Evolutionary conservation across 1,140 invertebrate species (phyloP), one percentile per base, ranked within the genome.

Genomic region (Homalodisca vitripennis): DNA sequence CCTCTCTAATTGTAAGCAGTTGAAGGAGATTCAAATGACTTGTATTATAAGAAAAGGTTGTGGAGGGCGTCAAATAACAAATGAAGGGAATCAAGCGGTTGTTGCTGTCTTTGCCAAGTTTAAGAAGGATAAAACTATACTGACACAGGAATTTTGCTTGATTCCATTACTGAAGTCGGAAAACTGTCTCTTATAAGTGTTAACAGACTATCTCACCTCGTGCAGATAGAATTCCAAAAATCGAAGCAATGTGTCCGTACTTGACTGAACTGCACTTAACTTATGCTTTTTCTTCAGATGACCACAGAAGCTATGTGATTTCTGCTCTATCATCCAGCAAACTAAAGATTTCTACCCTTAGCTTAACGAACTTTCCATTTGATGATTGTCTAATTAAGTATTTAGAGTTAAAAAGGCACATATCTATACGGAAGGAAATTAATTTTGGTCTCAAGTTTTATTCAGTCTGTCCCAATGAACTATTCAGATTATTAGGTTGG

Each of bases 331-430:
- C 55, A 13, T 27, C 22, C 14, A 60, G 55, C 29, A 24, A 24
- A 60, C 24, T 60, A 2, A 60, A 30, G 29, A 60, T 60, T 27
- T 30, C 27, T 10, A 60, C 14, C 29, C 29, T 60, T 14, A 60
- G 55, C 24, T 30, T 60, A n/a, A 60, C 55, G 10, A 60, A 60
- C 29, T 60, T 60, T 24, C 55, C 55, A 30, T 60, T 60, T 60
- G 55, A 60, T 30, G 55, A 60, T 2, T 27, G 12, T 30, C 6
- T 60, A 3, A 60, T 27, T 6, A 13, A 60, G 3, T 60, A 60
- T 60, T 60, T 60, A 29, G 55, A 60, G 26, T 6, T 29, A 27
- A 60, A 60, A 27, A 26, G 55, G n/a, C n/a, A n/a, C n/a, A n/a
- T n/a, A 60, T 14, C 55, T 22, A 12, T 10, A 13, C 55, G 26